Evolutionary conservation across 2,113 vertebrate species (phyloP), one percentile per base, ranked within the genome.

Genomic region (Leiothrix lutea): DNA sequence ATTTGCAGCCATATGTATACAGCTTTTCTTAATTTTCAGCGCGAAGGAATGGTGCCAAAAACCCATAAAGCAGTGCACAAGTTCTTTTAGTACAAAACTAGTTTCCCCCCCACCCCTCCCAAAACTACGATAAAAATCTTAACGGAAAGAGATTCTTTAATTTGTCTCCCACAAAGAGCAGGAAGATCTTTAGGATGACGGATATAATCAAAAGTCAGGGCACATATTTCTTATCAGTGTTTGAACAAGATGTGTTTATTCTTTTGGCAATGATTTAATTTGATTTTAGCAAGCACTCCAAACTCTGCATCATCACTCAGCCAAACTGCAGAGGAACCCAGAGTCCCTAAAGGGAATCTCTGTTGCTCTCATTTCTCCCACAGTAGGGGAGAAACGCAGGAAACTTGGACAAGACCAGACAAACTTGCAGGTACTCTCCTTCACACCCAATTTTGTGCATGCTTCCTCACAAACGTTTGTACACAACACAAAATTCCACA

Each of bases 181-280:
- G 64, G 56, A 93, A 93, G 85, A 77, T 77, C 42, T 82, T 83
- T 26, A 25, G 71, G 45, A 40, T 85, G 87, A 90, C 28, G 5
- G 35, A 87, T 84, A 90, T 38, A 81, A 92, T 75, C 51, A 84
- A 45, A 80, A 97, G 28, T 90, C 58, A 80, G 5, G 2, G 73
- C 35, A 77, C 45, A 18, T 71, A 88, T 73, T 95, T 88, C 82
- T 94, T 96, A 95, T 84, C 86, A 84, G 60, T 78, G 74, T 88
- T 90, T 92, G 71, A 94, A 90, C 54, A 94, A 83, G 50, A 70
- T 6, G 8, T 28, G 38, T 74, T 95, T 86, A 80, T 91, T 91
- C 75, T 83, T 70, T 72, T 67, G 74, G 88, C 79, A 93, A 25
- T n/a, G n/a, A 60, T 83, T 94, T 69, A 82, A 62, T 83, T 94